Evolutionary conservation across 1,140 invertebrate species (phyloP).

Genomic region (Euglossa dilemma): DNA sequence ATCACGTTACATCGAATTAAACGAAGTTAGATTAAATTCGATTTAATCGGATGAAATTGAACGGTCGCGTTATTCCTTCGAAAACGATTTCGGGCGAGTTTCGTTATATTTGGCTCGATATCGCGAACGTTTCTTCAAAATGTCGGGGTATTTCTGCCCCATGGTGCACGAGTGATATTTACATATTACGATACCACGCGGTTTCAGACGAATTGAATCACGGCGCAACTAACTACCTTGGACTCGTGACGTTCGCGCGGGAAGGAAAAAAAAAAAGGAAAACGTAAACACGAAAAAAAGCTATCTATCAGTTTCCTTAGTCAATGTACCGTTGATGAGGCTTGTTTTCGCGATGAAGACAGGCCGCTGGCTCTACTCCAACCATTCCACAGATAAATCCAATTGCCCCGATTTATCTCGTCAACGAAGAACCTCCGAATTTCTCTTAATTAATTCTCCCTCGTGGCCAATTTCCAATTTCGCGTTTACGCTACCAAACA

Average conservation of each 20-base stretch:
- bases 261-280: not conserved
- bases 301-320: conserved; percentile 12
- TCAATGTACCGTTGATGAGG: conserved; percentile 1
- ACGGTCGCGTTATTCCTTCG: too few relatives aligned
- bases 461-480: too few relatives aligned
- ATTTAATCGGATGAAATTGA: too few relatives aligned
- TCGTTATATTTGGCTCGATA: not conserved
- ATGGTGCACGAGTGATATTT: not conserved
- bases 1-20: too few relatives aligned
- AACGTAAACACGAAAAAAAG: not conserved
- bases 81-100: not conserved
- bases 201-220: not conserved
- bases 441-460: conserved; percentile 7
- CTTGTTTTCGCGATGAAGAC: conserved; percentile 49
- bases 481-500: too few relatives aligned
- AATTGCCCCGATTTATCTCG: conserved; percentile 42
- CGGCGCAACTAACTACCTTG: conserved; percentile 3
- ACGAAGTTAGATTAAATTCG: too few relatives aligned
- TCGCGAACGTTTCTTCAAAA: not conserved
- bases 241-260: not conserved
- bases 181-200: not conserved
- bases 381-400: conserved; percentile 46
- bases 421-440: not conserved
- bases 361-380: conserved; percentile 38
- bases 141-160: not conserved